Evolutionary conservation across 2,797 vertebrate species (phyloP).

Genomic region (Pseudopleuronectes americanus): DNA sequence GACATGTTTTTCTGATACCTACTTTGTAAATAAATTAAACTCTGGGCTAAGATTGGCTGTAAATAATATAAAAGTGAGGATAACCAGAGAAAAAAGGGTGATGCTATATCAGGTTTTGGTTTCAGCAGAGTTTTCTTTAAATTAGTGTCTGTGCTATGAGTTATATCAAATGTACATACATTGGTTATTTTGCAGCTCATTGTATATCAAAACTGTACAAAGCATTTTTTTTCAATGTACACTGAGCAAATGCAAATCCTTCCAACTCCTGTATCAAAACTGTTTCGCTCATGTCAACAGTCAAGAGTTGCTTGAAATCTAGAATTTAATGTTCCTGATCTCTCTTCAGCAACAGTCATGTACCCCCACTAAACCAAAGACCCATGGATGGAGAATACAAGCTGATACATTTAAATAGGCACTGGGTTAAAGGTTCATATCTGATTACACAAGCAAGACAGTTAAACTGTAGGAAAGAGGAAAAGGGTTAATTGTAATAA

Average conservation of each 20-base stretch:
- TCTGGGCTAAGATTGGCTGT: too few species aligned
- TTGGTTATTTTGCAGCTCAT: not conserved
- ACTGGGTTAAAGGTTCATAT: slow-evolving; percentile 53
- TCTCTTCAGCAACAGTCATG: slow-evolving; percentile 2
- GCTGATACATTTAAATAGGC: slow-evolving; percentile 36
- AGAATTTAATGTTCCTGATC: slow-evolving; percentile 13
- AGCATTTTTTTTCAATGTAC: too few species aligned
- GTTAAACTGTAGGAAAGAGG: slow-evolving; percentile 70
- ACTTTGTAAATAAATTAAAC: too few species aligned
- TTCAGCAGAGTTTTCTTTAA: slow-evolving; percentile 3
- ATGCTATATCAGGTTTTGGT: not conserved
- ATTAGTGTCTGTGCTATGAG: slow-evolving; percentile 1
- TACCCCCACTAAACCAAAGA: slow-evolving; percentile 29
- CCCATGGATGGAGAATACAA: slow-evolving; percentile 21
- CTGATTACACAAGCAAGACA: slow-evolving; percentile 66
- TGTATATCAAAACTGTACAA: not conserved
- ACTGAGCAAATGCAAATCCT: not conserved
- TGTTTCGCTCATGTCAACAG: not conserved
- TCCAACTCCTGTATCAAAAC: not conserved
- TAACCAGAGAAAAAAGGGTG: too few species aligned
- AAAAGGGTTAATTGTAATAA: slow-evolving; percentile 82
- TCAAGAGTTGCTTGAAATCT: slow-evolving; percentile 11
- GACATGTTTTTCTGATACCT: too few species aligned
- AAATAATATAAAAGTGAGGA: too few species aligned
- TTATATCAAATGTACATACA: too few species aligned